phyloP scores from a whole-genome alignment of 2,113 vertebrate species.

The Malurus elegans region DNA sequence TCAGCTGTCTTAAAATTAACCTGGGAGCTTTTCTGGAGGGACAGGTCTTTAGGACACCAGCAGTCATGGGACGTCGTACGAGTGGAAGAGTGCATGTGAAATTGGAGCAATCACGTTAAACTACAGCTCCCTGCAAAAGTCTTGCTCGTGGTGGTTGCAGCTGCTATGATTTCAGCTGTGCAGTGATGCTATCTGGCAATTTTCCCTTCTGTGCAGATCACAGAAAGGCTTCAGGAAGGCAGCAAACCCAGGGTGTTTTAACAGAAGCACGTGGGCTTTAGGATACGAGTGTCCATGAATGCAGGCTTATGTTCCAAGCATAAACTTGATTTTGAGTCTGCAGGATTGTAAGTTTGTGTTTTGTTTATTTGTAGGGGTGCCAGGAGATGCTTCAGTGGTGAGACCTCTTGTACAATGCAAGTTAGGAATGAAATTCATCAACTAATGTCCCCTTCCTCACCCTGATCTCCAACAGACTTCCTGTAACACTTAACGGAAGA shows the following conservation, averaged over 20 bases:
- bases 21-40: not conserved
- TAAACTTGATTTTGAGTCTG: not conserved
- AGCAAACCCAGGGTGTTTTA: not conserved
- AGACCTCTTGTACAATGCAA: not conserved
- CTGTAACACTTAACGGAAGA: not conserved
- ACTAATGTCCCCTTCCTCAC: conserved; percentile 44
- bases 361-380: conserved; percentile 63
- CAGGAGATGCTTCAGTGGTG: conserved; percentile 25
- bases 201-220: not conserved
- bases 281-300: not conserved
- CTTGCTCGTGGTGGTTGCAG: not conserved
- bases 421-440: conserved; percentile 45
- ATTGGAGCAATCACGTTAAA: not conserved
- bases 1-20: not conserved
- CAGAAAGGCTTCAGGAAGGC: not conserved
- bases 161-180: not conserved
- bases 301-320: not conserved
- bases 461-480: conserved; percentile 58
- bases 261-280: not conserved
- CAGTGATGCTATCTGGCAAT: not conserved
- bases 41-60: not conserved
- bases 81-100: not conserved
- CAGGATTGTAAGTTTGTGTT: not conserved
- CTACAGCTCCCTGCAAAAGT: not conserved
- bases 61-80: not conserved